A percentile compares a stretch with the other conserved stretches of the same genome.
phyloP scores from a whole-genome alignment of 2,113 vertebrate genomes.

The Copsychus sechellarum region DNA sequence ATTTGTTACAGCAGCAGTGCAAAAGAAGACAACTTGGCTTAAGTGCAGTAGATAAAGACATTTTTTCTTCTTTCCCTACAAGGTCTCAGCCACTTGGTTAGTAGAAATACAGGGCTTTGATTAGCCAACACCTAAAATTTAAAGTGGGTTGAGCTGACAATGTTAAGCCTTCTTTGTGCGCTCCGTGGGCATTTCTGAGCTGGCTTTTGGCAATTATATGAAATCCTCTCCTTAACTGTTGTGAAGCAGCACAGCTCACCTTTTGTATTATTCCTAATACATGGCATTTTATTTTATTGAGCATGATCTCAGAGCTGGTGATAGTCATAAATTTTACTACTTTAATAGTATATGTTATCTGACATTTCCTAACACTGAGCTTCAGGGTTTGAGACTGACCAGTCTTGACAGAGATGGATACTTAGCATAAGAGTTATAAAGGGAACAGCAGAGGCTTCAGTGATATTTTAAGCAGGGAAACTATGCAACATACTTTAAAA shows the following conservation, averaged over 20 bases:
- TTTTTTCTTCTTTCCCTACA: background rate
- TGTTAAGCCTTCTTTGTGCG: background rate
- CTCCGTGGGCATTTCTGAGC: background rate
- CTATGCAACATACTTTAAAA: background rate
- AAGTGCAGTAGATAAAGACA: background rate
- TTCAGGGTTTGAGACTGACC: conserved; percentile 36
- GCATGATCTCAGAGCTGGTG: background rate
- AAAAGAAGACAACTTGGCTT: background rate
- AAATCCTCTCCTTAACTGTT: background rate
- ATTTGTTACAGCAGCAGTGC: background rate
- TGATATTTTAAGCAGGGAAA: background rate
- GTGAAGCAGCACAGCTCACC: background rate
- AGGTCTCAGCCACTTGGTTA: background rate
- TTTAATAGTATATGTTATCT: conserved; percentile 29
- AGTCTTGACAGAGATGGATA: conserved; percentile 8
- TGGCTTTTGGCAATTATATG: background rate
- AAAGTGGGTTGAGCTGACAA: background rate
- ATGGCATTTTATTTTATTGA: background rate
- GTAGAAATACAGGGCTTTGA: background rate
- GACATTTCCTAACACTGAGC: background rate
- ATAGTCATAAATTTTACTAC: conserved; percentile 17
- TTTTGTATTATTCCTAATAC: background rate
- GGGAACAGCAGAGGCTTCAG: background rate
- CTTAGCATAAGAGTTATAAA: conserved; percentile 1
- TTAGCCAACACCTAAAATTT: background rate